Evolutionary conservation across 2,888 invertebrate species (phyloP), one percentile per base, ranked within the genome.

Genomic region (Melinaea marsaeus): DNA sequence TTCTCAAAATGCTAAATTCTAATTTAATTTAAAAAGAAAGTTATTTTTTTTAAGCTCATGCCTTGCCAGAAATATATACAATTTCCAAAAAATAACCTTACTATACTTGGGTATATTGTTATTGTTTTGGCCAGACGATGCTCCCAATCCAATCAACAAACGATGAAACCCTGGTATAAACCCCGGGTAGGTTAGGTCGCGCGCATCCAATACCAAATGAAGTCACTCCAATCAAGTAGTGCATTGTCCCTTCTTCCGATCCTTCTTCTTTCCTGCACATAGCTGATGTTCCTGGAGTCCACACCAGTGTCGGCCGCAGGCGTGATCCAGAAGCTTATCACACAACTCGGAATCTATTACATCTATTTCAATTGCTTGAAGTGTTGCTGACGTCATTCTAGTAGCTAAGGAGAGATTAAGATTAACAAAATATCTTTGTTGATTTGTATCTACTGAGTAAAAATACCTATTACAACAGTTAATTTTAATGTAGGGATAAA

Each of bases 261-360:
- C 88, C n/a, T 70, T 72, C 42, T 86, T 62, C 9, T 79, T 80
- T 3, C 86, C 88, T 58, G 86, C 86, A 64, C 87, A 88, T 2
- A 88, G 60, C 72, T 88, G 87, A 37, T 80, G 72, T 0, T 78
- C 72, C 7, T 73, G 68, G 2, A 86, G 51, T 0, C 86, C 84
- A 13, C 77, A 76, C 82, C 82, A 85, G 58, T 78, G 70, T 22
- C 86, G 71, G 62, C 80, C 79, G 64, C 79, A 80, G 0, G 66
- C 73, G 0, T 69, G 65, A 2, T 48, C 63, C 2, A 85, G 69
- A 3, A 83, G 66, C 0, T 37, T 4, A 54, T 79, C 73, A 46
- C 86, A 86, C 2, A 65, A 63, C 2, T 67, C 13, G 2, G 74
- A 71, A 37, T 80, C 75, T 57, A 86, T 73, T 2, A 85, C 46